These are phyloP conservation scores for Timema podura DNA, from an alignment of 2,888 invertebrate species.

Conservation along the genomic window DNA sequence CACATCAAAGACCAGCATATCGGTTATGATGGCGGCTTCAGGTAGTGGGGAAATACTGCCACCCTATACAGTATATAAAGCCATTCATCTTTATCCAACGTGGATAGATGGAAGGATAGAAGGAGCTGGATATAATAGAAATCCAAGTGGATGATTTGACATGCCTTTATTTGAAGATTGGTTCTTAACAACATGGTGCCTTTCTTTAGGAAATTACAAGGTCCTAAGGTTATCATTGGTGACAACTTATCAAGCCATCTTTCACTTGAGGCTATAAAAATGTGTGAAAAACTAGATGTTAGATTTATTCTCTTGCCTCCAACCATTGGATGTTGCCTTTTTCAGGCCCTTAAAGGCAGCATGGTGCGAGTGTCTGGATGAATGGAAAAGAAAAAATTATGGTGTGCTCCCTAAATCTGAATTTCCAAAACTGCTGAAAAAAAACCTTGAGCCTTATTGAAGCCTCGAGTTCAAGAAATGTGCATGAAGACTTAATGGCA, in stretches of 20 bases:
- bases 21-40: slow-evolving; percentile 22
- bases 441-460: not conserved
- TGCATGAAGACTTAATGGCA: slow-evolving; percentile 7
- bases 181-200: slow-evolving; percentile 15
- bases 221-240: slow-evolving; percentile 6
- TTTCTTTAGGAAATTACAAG: not conserved
- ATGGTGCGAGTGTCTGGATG: slow-evolving; percentile 13
- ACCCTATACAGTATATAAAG: slow-evolving; percentile 11
- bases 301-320: slow-evolving; percentile 9
- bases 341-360: slow-evolving; percentile 16
- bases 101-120: slow-evolving; percentile 17
- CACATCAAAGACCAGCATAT: slow-evolving; percentile 18
- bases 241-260: slow-evolving; percentile 17
- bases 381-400: slow-evolving; percentile 7
- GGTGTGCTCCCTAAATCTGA: not conserved
- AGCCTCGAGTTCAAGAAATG: not conserved
- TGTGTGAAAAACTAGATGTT: slow-evolving; percentile 9
- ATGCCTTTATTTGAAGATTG: slow-evolving; percentile 23
- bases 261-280: slow-evolving; percentile 5
- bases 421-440: not conserved
- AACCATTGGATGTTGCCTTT: slow-evolving; percentile 10
- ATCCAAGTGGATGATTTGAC: slow-evolving; percentile 26
- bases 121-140: slow-evolving; percentile 18
- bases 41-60: slow-evolving; percentile 13
- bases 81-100: slow-evolving; percentile 2